These are phyloP conservation scores for Calyptommatus sinebrachiatus DNA, from an alignment of 2,113 vertebrate species.

Conservation along the genomic window DNA sequence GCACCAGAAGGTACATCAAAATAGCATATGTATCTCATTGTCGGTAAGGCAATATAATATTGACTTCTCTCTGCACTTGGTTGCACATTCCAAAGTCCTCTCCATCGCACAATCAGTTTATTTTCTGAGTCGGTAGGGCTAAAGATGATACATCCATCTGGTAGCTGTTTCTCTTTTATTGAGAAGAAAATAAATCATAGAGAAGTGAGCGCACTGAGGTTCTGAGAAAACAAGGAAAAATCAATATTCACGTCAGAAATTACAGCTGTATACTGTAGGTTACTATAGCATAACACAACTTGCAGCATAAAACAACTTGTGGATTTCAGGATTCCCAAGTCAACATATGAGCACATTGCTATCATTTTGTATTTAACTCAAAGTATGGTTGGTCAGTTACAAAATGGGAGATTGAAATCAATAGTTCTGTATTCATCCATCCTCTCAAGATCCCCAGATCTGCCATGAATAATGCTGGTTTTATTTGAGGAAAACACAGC, in stretches of 20 bases:
- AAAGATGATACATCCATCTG: neutral
- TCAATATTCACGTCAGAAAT: neutral
- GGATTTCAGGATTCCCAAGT: neutral
- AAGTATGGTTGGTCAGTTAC: neutral
- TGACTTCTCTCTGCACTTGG: too few relatives aligned
- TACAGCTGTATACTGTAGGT: neutral
- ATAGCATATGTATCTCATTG: too few relatives aligned
- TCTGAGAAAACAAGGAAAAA: neutral
- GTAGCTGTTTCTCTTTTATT: neutral
- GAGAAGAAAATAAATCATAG: neutral
- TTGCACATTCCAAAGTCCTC: neutral
- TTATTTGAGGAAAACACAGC: slow-evolving; percentile 43
- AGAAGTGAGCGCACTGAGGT: neutral
- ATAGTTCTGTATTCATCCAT: neutral
- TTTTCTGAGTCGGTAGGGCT: too few relatives aligned
- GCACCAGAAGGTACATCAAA: too few relatives aligned
- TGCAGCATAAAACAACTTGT: neutral
- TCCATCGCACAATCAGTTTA: neutral
- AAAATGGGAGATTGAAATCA: neutral
- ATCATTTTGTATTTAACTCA: neutral
- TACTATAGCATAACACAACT: neutral
- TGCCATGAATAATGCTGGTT: slow-evolving; percentile 21
- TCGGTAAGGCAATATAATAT: too few relatives aligned
- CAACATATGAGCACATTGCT: neutral
- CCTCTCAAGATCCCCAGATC: neutral